A percentile compares a stretch with the other conserved stretches of the same genome.
phyloP scores from a whole-genome alignment of 30 jellyfish, hydroid and myxozoan species.

The Chrysaora quinquecirrha region DNA sequence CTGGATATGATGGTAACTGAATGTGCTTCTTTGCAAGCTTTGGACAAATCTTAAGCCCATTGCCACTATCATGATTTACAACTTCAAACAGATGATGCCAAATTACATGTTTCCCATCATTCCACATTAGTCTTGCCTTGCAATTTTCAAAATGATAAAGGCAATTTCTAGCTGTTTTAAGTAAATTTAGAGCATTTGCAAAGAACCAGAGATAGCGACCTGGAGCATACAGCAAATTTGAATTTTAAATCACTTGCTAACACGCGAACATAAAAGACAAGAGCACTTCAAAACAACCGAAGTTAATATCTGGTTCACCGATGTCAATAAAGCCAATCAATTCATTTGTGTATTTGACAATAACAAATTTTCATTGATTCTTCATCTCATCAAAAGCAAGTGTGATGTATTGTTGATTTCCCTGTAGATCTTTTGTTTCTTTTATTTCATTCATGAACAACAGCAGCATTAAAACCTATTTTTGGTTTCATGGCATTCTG shows the following conservation, averaged over 20 bases:
- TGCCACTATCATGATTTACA: slow-evolving; percentile 15
- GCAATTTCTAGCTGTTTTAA: too few relatives aligned
- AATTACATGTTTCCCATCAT: neutral
- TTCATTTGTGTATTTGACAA: too few relatives aligned
- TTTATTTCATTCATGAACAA: too few relatives aligned
- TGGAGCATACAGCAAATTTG: slow-evolving; percentile 27
- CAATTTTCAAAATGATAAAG: slow-evolving; percentile 38
- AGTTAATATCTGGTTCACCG: slow-evolving; percentile 48
- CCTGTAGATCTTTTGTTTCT: too few relatives aligned
- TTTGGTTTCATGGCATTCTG: slow-evolving; percentile 36
- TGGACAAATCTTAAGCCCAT: slow-evolving; percentile 12
- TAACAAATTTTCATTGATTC: slow-evolving; percentile 45
- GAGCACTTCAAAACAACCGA: slow-evolving; percentile 12
- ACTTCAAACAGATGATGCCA: slow-evolving; percentile 22
- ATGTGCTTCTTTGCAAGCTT: slow-evolving; percentile 16
- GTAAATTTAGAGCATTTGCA: slow-evolving; percentile 57
- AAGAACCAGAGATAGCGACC: too few relatives aligned
- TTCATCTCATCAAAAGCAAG: slow-evolving; percentile 60
- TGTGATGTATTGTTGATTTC: slow-evolving; percentile 29
- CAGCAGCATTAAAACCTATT: too few relatives aligned
- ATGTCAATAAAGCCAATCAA: slow-evolving; percentile 61
- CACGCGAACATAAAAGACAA: slow-evolving; percentile 59
- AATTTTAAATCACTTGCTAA: slow-evolving; percentile 37
- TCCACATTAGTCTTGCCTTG: slow-evolving; percentile 2
- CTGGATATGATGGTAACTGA: neutral